Percentiles rank a stretch among this genome's conserved stretches.
phyloP scores from a whole-genome alignment of 2,797 vertebrate genomes.

The Myotis vivesi region DNA sequence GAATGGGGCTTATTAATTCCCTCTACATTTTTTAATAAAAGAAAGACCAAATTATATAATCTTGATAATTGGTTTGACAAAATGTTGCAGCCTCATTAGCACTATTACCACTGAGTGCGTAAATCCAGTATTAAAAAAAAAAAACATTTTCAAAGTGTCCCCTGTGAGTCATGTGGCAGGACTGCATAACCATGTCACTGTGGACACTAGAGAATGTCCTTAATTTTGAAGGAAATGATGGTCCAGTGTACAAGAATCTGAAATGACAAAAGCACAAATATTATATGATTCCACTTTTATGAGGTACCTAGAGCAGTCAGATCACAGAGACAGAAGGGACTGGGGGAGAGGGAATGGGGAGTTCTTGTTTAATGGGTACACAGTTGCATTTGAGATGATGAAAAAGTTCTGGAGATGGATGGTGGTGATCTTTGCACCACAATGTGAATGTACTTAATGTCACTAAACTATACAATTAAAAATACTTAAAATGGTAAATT shows the following conservation, averaged over 20 bases:
- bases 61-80: slow-evolving; percentile 24
- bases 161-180: neutral
- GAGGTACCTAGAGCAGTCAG: neutral
- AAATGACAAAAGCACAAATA: neutral
- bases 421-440: no score
- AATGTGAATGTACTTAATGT: neutral
- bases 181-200: neutral
- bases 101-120: neutral
- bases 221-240: slow-evolving; percentile 25
- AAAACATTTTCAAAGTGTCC: neutral
- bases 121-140: neutral
- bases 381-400: neutral
- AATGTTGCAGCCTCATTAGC: neutral
- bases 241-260: neutral
- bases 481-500: neutral
- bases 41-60: neutral
- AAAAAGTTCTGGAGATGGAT: neutral
- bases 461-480: neutral
- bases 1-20: neutral
- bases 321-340: neutral
- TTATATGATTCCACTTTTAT: neutral
- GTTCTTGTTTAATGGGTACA: neutral
- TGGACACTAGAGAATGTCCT: neutral
- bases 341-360: accelerated
- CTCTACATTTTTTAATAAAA: neutral